Evolutionary conservation across 2,113 vertebrate genomes (phyloP).

Genomic region (Chaenogobius annularis): DNA sequence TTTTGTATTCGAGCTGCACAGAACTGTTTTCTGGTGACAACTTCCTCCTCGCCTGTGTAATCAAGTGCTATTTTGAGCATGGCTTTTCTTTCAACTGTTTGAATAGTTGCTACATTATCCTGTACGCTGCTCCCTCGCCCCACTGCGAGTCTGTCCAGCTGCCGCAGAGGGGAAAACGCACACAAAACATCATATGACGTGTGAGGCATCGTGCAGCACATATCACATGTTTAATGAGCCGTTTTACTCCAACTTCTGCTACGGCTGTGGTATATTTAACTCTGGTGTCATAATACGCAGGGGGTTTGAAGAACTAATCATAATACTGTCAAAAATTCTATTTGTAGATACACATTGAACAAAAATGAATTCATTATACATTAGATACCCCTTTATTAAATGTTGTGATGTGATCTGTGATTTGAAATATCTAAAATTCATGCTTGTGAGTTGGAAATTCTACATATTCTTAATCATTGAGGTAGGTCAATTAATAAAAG

Average conservation of each 20-base stretch:
- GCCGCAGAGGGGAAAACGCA: constrained; percentile 4
- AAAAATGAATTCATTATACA: no score
- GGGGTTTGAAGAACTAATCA: not conserved
- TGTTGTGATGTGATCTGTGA: no score
- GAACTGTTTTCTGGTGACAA: constrained; percentile 16
- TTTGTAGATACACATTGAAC: no score
- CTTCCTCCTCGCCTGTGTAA: constrained; percentile 36
- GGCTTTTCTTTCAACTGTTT: constrained; percentile 42
- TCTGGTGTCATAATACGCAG: not conserved
- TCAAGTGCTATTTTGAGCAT: constrained; percentile 51
- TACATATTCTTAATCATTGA: no score
- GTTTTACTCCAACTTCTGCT: constrained; percentile 25
- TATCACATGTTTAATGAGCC: constrained; percentile 40
- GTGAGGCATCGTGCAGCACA: constrained; percentile 13
- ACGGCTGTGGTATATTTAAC: not conserved
- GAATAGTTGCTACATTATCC: constrained; percentile 14
- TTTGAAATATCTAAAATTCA: no score
- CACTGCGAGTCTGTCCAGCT: constrained; percentile 17
- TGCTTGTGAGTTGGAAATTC: no score
- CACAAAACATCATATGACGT: constrained; percentile 9
- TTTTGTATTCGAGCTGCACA: constrained; percentile 15
- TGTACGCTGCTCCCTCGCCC: constrained; percentile 24
- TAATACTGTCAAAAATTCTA: not conserved
- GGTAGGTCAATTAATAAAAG: not conserved
- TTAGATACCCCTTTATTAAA: no score